A percentile compares a stretch with the other conserved stretches of the same genome.
phyloP scores from a whole-genome alignment of 35 echinoderm and acorn worm genomes.

The Apostichopus japonicus region DNA sequence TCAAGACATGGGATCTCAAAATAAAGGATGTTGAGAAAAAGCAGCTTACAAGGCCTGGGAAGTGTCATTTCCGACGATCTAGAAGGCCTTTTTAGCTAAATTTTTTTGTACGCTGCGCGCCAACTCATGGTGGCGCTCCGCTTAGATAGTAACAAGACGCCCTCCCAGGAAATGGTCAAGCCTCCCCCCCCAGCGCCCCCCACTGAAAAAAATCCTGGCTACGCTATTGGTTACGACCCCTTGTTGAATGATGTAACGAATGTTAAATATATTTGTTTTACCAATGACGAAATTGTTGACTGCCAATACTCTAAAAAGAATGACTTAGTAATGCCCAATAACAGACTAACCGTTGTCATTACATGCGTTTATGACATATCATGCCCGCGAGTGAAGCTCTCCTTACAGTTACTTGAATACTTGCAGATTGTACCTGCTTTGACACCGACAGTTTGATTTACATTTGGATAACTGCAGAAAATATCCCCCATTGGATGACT shows the following conservation, averaged over 20 bases:
- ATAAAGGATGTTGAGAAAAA: too few relatives aligned
- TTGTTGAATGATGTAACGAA: neutral
- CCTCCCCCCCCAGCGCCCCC: too few relatives aligned
- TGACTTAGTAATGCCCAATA: neutral
- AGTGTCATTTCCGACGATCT: too few relatives aligned
- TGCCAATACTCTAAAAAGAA: neutral
- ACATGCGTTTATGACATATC: conserved; percentile 17
- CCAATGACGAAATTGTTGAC: conserved; percentile 27
- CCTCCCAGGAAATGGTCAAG: too few relatives aligned
- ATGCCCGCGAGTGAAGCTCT: neutral
- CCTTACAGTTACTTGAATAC: neutral
- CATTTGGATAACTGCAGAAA: conserved; percentile 29
- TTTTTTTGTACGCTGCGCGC: too few relatives aligned
- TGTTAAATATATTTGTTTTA: conserved; percentile 8
- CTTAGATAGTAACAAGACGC: too few relatives aligned
- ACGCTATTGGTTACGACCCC: too few relatives aligned
- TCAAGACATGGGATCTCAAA: too few relatives aligned
- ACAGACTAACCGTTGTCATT: conserved; percentile 23
- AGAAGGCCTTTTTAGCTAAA: too few relatives aligned
- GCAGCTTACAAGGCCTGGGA: too few relatives aligned
- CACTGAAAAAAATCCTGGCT: too few relatives aligned
- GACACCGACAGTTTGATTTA: conserved; percentile 55
- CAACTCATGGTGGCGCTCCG: too few relatives aligned
- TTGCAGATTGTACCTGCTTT: conserved; percentile 19
- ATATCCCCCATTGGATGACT: conserved; percentile 41